A percentile compares a stretch with the other conserved stretches of the same genome.
Evolutionary conservation across 1,140 invertebrate genomes (phyloP).

Genomic region (Ceratina japonica): DNA sequence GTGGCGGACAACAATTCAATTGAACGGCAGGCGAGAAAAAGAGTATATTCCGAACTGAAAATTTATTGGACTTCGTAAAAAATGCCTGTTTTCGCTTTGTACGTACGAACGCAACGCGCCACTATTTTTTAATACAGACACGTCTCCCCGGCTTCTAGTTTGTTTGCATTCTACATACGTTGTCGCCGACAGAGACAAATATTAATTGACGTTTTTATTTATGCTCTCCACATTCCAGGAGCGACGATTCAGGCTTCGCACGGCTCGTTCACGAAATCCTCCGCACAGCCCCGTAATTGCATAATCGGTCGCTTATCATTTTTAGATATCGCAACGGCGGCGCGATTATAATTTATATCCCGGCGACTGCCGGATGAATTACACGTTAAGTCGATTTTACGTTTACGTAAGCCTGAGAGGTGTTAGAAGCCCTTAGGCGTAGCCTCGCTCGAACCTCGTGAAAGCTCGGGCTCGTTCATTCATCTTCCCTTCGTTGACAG

Average conservation of each 20-base stretch:
- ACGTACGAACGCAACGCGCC: background rate
- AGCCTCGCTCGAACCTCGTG: background rate
- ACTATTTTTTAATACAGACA: background rate
- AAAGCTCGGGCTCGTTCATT: background rate
- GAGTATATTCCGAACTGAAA: too few relatives aligned
- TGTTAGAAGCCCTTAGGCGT: background rate
- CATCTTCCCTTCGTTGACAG: background rate
- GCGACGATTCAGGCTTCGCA: background rate
- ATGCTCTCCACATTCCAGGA: slow-evolving; percentile 13
- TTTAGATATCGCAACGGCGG: slow-evolving; percentile 23
- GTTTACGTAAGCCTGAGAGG: slow-evolving; percentile 33
- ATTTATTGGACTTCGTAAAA: too few relatives aligned
- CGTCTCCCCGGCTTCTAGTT: slow-evolving; percentile 3
- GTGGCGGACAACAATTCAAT: too few relatives aligned
- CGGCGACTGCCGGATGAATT: slow-evolving; percentile 20
- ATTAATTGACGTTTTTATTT: slow-evolving; percentile 8
- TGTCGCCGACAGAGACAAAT: background rate
- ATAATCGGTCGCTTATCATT: slow-evolving; percentile 24
- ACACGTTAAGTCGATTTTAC: slow-evolving; percentile 31
- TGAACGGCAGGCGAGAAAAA: too few relatives aligned
- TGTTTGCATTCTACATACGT: slow-evolving; percentile 1
- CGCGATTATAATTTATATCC: slow-evolving; percentile 37
- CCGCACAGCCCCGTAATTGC: background rate
- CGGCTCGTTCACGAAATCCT: too few relatives aligned
- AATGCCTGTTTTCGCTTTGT: background rate